phyloP scores from a whole-genome alignment of 1,140 invertebrate species.

The Muscidifurax raptorellus region DNA sequence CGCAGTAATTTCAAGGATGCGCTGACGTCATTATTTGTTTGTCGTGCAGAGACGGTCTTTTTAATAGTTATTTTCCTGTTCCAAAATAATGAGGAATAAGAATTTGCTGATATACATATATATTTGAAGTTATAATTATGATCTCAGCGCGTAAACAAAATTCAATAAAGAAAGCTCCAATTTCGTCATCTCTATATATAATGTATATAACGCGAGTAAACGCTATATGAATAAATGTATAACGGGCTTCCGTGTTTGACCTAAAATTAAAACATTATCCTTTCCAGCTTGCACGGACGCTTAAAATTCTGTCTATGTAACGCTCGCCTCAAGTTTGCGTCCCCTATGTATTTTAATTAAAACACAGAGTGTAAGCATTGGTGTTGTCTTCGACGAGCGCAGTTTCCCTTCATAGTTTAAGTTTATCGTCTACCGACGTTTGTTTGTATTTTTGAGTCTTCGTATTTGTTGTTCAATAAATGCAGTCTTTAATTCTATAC shows the following conservation, averaged over 20 bases:
- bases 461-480: no score
- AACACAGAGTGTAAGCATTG: slow-evolving; percentile 17
- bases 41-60: not conserved
- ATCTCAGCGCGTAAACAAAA: not conserved
- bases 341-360: slow-evolving; percentile 45
- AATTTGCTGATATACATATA: not conserved
- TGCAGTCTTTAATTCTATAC: no score
- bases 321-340: slow-evolving; percentile 10
- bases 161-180: not conserved
- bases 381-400: not conserved
- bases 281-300: not conserved
- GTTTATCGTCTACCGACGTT: not conserved
- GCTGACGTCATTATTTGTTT: not conserved
- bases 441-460: no score
- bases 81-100: not conserved
- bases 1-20: not conserved
- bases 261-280: slow-evolving; percentile 30
- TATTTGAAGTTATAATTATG: no score
- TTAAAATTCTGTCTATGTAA: slow-evolving; percentile 19
- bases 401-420: not conserved
- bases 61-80: not conserved
- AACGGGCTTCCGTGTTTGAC: slow-evolving; percentile 17
- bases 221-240: not conserved
- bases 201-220: no score
- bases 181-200: no score